Base-by-base conservation (phyloP, 1,140 invertebrate genomes). In the Bombus affinis region DNA sequence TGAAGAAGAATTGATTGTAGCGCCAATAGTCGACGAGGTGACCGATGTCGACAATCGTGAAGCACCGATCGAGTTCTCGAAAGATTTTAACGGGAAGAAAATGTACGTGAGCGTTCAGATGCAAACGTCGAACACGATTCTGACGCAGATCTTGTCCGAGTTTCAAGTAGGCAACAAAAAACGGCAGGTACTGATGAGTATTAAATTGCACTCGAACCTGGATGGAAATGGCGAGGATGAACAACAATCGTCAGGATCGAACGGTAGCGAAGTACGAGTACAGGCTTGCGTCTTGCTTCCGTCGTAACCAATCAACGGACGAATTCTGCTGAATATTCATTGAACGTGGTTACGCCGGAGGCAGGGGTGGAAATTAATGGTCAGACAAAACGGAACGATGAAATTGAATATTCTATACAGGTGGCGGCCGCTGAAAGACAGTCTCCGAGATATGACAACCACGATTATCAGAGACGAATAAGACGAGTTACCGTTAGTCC, bases 41-140 rank as follows among this genome's bases (percentile, higher is more conserved):
- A 47, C 1, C 32, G 28, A 39, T 13, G 15, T 72, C 5, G 12
- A 32, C 8, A 3, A 5, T 28, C 10, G 12, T 0, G 37, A 0
- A 4, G n/a, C 15, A 9, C 42, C 59, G 32, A 4, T 57, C 9
- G 73, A 76, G 1, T 13, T 59, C 13, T 8, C 13, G 15, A 71
- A 22, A 39, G 57, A 84, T 28, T 47, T 78, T 62, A 68, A 81
- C n/a, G 77, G 68, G 1, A 57, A 53, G 15, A 65, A 57, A 10
- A 82, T 39, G 35, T 59, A 65, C 57, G 79, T 87, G 71, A 90
- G 70, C 76, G 37, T 89, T 42, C 59, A 82, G 28, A 62, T 82
- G 81, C 89, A 89, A 68, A 90, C 89, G 77, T 83, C 82, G 37
- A 87, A 78, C 71, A 84, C 88, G 39, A 81, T 90, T 44, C 66